These are phyloP conservation scores for Trilocha varians DNA, from an alignment of 2,888 invertebrate species.

Conservation along the genomic window DNA sequence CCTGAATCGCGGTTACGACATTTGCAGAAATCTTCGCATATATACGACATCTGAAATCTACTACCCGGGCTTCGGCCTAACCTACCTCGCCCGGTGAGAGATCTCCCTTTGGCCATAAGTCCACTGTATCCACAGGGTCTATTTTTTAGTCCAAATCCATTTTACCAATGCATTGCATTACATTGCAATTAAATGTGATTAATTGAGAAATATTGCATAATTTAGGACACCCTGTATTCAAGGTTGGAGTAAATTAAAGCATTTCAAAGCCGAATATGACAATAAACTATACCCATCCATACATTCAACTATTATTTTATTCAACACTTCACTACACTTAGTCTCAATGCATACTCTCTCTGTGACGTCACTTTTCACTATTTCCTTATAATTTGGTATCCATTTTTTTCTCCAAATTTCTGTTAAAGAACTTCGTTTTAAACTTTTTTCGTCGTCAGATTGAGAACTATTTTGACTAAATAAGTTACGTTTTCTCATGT, in stretches of 20 bases:
- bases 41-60: too few species aligned
- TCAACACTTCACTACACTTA: slow-evolving; percentile 39
- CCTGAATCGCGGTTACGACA: too few species aligned
- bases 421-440: slow-evolving; percentile 38
- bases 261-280: slow-evolving; percentile 47
- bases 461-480: slow-evolving; percentile 19
- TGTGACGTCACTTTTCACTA: not conserved
- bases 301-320: slow-evolving; percentile 43
- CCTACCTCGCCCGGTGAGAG: too few species aligned
- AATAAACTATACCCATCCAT: slow-evolving; percentile 49
- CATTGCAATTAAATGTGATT: too few species aligned
- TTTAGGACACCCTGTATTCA: slow-evolving; percentile 11
- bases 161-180: too few species aligned
- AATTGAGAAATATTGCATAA: not conserved
- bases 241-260: slow-evolving; percentile 51
- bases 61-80: too few species aligned
- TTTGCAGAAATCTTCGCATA: too few species aligned
- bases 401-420: slow-evolving; percentile 58
- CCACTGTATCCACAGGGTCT: too few species aligned
- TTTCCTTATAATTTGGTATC: slow-evolving; percentile 29
- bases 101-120: too few species aligned
- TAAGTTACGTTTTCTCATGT: slow-evolving; percentile 16
- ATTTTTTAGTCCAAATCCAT: too few species aligned
- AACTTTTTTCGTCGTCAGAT: slow-evolving; percentile 24
- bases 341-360: slow-evolving; percentile 6